Evolutionary conservation across 1,140 invertebrate species (phyloP).

Genomic region (Maconellicoccus hirsutus): DNA sequence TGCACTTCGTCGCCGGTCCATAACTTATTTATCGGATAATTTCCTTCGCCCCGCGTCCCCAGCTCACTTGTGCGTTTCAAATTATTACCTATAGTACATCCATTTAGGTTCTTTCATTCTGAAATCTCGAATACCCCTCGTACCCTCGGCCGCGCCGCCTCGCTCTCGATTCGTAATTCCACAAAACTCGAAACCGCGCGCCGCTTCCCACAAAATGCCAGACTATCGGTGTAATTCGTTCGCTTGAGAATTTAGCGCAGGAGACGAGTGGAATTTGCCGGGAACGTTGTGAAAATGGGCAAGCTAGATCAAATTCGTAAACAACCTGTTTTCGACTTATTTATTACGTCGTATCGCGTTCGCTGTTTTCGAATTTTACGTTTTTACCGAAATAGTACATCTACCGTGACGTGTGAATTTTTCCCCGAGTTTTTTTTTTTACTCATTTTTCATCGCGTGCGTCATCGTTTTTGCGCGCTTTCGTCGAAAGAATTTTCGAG

Average conservation of each 20-base stretch:
- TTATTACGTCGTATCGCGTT: too few species aligned
- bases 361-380: too few species aligned
- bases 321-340: too few species aligned
- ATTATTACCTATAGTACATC: neutral
- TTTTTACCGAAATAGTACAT: too few species aligned
- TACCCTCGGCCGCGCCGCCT: too few species aligned
- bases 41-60: neutral
- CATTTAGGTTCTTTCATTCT: neutral
- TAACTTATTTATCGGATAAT: conserved; percentile 1
- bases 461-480: too few species aligned
- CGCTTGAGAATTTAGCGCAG: neutral
- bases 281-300: too few species aligned
- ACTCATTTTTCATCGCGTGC: too few species aligned
- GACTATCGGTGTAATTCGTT: neutral
- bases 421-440: too few species aligned
- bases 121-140: neutral
- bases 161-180: neutral
- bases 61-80: neutral
- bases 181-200: neutral
- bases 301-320: too few species aligned
- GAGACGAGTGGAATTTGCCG: neutral
- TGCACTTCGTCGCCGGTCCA: neutral
- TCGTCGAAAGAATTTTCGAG: too few species aligned
- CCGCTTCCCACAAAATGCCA: neutral
- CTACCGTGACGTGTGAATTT: too few species aligned